Conservation (phyloP, 2,888 invertebrate genomes). For the Harpalus rubripes region DNA sequence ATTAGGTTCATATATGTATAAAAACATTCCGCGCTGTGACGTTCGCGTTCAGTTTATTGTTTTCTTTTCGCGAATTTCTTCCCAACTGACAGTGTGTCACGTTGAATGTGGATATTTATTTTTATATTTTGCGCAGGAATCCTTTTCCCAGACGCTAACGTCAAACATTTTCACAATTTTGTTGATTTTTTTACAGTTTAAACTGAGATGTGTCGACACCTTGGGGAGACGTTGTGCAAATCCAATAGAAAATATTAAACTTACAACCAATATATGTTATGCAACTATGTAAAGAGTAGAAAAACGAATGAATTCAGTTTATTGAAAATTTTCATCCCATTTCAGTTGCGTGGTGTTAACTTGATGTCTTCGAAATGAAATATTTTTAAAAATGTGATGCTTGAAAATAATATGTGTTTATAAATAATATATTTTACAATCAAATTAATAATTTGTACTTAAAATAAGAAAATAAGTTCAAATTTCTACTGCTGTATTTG, state of each 20-base stretch:
- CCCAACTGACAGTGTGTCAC: constrained; percentile 56
- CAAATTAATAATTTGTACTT: too few relatives aligned
- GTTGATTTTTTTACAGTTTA: constrained; percentile 7
- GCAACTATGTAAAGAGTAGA: too few relatives aligned
- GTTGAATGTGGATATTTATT: constrained; percentile 52
- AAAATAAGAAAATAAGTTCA: too few relatives aligned
- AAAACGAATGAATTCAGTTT: too few relatives aligned
- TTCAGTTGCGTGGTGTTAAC: too few relatives aligned
- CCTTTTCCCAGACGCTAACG: constrained; percentile 41
- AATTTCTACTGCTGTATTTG: too few relatives aligned
- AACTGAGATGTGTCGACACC: constrained; percentile 2
- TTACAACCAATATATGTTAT: neutral
- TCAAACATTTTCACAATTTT: constrained; percentile 43
- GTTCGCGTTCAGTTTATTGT: constrained; percentile 48
- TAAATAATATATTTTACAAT: too few relatives aligned
- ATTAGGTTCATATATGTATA: constrained; percentile 40
- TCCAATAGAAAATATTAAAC: constrained; percentile 3
- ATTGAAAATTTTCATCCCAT: too few relatives aligned
- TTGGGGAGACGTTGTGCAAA: constrained; percentile 1
- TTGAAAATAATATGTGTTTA: too few relatives aligned
- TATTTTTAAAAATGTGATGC: too few relatives aligned
- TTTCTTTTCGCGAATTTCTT: constrained; percentile 25
- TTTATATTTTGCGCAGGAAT: constrained; percentile 36
- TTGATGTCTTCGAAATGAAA: too few relatives aligned
- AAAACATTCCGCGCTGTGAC: constrained; percentile 47